Percentiles rank a stretch among this genome's conserved stretches.
These are phyloP conservation scores for Atethmia centrago DNA, from an alignment of 2,888 invertebrate species.

Conservation along the genomic window DNA sequence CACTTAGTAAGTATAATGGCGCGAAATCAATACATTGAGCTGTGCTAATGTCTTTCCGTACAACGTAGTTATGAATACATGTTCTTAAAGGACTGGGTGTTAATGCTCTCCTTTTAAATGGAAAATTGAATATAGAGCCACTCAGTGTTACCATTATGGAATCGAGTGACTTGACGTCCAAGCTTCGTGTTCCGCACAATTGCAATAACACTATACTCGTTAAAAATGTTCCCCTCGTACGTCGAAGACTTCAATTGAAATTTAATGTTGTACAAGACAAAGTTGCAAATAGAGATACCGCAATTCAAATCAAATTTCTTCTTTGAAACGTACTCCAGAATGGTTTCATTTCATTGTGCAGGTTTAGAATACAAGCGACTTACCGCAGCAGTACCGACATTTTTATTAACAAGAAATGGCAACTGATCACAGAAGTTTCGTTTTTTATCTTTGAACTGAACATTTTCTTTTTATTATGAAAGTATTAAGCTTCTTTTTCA, in stretches of 20 bases:
- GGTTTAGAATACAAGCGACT: slow-evolving; percentile 35
- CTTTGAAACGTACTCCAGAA: slow-evolving; percentile 56
- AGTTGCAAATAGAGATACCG: slow-evolving; percentile 63
- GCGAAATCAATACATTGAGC: slow-evolving; percentile 48
- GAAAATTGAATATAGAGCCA: slow-evolving; percentile 76
- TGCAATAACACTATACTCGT: slow-evolving; percentile 60
- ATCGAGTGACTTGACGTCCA: slow-evolving; percentile 67
- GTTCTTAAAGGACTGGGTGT: slow-evolving; percentile 25
- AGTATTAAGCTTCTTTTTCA: slow-evolving; percentile 20
- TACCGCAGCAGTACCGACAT: slow-evolving; percentile 31
- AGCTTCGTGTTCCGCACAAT: slow-evolving; percentile 59
- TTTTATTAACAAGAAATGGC: slow-evolving; percentile 43
- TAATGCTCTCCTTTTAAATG: slow-evolving; percentile 61
- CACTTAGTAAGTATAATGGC: slow-evolving; percentile 52
- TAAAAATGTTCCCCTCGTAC: slow-evolving; percentile 51
- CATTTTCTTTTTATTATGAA: slow-evolving; percentile 13
- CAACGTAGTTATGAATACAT: slow-evolving; percentile 46
- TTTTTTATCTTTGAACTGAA: slow-evolving; percentile 18
- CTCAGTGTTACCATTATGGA: slow-evolving; percentile 70
- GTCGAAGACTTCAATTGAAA: slow-evolving; percentile 65
- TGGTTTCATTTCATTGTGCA: slow-evolving; percentile 49
- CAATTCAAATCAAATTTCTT: slow-evolving; percentile 63
- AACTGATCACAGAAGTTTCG: slow-evolving; percentile 6
- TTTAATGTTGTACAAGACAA: slow-evolving; percentile 67
- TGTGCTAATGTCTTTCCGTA: slow-evolving; percentile 40